Percentiles rank a stretch among this genome's conserved stretches.
These are phyloP conservation scores for Callithrix jacchus DNA, from an alignment of 2,113 vertebrate genomes.

Conservation along the genomic window DNA sequence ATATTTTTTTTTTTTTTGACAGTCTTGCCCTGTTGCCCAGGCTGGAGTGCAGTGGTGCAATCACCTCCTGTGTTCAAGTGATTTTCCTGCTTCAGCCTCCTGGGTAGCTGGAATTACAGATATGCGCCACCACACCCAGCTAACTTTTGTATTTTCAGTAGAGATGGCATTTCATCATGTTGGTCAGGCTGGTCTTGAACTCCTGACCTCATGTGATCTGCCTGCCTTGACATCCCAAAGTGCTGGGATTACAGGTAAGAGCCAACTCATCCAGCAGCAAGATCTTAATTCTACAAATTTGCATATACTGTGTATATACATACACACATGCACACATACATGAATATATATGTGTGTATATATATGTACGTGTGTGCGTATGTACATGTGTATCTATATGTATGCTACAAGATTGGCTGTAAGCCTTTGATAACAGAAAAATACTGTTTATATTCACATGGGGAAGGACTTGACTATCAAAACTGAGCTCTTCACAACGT, in stretches of 20 bases:
- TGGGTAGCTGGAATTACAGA: too few relatives aligned
- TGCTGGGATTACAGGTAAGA: neutral
- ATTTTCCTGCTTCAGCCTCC: too few relatives aligned
- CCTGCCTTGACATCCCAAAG: too few relatives aligned
- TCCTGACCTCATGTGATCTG: too few relatives aligned
- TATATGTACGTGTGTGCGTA: fast-evolving
- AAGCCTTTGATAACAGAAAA: conserved; percentile 72
- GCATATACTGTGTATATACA: neutral
- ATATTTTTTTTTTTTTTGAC: neutral
- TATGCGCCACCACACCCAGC: too few relatives aligned
- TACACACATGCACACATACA: neutral
- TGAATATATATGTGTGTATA: neutral
- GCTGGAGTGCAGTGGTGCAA: too few relatives aligned
- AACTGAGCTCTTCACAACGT: conserved; percentile 75
- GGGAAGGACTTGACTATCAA: conserved; percentile 73
- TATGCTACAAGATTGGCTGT: conserved; percentile 54
- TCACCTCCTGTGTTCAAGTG: too few relatives aligned
- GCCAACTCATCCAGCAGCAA: too few relatives aligned
- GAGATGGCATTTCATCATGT: too few relatives aligned
- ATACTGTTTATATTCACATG: conserved; percentile 63
- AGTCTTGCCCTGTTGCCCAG: too few relatives aligned
- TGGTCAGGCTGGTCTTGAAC: too few relatives aligned
- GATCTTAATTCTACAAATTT: neutral
- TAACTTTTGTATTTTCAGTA: too few relatives aligned
- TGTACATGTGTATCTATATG: fast-evolving